phyloP scores from a whole-genome alignment of 2,888 invertebrate genomes.

The Agonopterix heracliana region DNA sequence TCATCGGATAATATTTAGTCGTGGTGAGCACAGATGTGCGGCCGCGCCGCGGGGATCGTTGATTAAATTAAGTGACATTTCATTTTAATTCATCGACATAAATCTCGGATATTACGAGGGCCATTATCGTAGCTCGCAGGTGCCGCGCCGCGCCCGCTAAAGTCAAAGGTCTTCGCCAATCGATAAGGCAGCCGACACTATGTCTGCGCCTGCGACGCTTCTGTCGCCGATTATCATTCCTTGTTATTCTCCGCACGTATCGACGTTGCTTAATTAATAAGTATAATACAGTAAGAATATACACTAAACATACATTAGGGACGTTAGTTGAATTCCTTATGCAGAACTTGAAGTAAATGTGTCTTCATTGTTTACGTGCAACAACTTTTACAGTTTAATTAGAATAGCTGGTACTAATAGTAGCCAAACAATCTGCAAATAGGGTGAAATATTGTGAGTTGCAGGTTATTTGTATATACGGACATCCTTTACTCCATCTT shows the following conservation, averaged over 20 bases:
- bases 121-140: slow-evolving; percentile 48
- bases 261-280: background rate
- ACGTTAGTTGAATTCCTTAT: too few relatives aligned
- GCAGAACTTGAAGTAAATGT: too few relatives aligned
- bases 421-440: too few relatives aligned
- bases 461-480: too few relatives aligned
- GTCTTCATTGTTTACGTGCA: too few relatives aligned
- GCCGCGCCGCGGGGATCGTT: slow-evolving; percentile 52
- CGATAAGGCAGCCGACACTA: slow-evolving; percentile 43
- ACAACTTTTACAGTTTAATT: too few relatives aligned
- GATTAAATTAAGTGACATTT: slow-evolving; percentile 71
- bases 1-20: slow-evolving; percentile 54
- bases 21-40: slow-evolving; percentile 42
- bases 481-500: too few relatives aligned
- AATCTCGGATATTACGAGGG: slow-evolving; percentile 58
- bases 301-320: too few relatives aligned
- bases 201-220: slow-evolving; percentile 27
- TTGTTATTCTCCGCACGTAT: background rate
- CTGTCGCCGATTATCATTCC: background rate
- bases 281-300: background rate
- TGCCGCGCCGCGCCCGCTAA: slow-evolving; percentile 28
- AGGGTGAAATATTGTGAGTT: too few relatives aligned
- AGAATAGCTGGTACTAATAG: too few relatives aligned
- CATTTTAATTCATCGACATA: slow-evolving; percentile 61
- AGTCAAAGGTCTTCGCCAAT: slow-evolving; percentile 42